Evolutionary conservation across 1,140 invertebrate species (phyloP).

Genomic region (Ostrea edulis): DNA sequence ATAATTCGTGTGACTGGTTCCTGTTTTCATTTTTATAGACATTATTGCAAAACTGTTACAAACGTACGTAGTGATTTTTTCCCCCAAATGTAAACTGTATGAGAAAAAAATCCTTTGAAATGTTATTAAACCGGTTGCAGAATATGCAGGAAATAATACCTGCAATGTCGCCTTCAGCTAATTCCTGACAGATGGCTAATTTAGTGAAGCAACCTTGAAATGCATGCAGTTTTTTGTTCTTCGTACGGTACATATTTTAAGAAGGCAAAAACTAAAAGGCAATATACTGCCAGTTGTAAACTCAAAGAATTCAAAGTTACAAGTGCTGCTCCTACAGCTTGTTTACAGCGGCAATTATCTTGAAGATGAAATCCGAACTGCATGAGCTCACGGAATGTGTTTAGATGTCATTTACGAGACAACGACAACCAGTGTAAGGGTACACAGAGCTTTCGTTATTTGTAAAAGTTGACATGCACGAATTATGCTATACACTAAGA

Average conservation of each 20-base stretch:
- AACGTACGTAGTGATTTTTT: too few species aligned
- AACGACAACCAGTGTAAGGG: too few species aligned
- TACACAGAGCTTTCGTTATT: too few species aligned
- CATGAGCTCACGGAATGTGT: not conserved
- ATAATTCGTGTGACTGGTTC: too few species aligned
- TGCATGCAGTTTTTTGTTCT: not conserved
- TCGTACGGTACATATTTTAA: not conserved
- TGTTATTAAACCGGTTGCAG: not conserved
- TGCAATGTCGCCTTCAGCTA: not conserved
- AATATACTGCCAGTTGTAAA: not conserved
- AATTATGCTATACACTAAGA: too few species aligned
- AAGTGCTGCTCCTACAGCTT: not conserved
- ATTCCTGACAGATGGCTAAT: not conserved
- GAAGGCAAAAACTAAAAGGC: not conserved
- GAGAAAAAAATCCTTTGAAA: not conserved
- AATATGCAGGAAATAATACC: not conserved
- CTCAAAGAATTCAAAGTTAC: not conserved
- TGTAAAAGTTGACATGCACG: too few species aligned
- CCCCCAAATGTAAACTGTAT: too few species aligned
- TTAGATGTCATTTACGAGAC: not conserved
- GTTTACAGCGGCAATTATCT: not conserved
- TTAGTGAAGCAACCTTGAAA: not conserved
- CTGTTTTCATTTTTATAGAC: too few species aligned
- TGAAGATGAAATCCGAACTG: not conserved
- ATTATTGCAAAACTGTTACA: too few species aligned